Percentiles rank a stretch among this genome's conserved stretches.
Conservation (phyloP, 2,113 vertebrate species). For the Boulengeromyrus knoepffleri region DNA sequence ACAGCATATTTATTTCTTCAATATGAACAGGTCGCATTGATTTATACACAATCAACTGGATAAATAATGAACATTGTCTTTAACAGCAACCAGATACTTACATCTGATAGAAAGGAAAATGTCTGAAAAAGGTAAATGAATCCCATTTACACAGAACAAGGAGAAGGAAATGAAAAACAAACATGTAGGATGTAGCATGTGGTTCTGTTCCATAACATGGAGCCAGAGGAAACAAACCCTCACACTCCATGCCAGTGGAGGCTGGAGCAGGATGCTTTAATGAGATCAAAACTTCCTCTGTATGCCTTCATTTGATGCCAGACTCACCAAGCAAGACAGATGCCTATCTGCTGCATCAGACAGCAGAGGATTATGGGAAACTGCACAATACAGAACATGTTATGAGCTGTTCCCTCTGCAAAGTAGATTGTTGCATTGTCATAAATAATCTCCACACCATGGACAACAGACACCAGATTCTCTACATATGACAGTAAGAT, state of each 20-base stretch:
- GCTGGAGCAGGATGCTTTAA: not conserved
- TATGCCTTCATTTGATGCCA: not conserved
- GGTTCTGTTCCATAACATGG: not conserved
- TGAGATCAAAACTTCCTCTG: not conserved
- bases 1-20: not conserved
- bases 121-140: not conserved
- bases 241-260: not conserved
- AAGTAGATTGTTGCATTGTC: not conserved
- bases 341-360: not conserved
- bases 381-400: not conserved
- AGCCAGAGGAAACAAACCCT: not conserved
- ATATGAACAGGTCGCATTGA: not conserved
- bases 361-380: not conserved
- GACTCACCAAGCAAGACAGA: not conserved
- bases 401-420: not conserved
- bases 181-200: not conserved
- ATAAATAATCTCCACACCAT: not conserved
- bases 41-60: not conserved
- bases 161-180: not conserved
- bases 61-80: not conserved
- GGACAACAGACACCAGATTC: not conserved
- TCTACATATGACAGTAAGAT: not conserved
- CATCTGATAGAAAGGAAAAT: slow-evolving; percentile 13
- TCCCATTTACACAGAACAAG: not conserved
- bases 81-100: not conserved